Conservation (phyloP, 2,888 invertebrate genomes). For the Halictus quadricinctus region DNA sequence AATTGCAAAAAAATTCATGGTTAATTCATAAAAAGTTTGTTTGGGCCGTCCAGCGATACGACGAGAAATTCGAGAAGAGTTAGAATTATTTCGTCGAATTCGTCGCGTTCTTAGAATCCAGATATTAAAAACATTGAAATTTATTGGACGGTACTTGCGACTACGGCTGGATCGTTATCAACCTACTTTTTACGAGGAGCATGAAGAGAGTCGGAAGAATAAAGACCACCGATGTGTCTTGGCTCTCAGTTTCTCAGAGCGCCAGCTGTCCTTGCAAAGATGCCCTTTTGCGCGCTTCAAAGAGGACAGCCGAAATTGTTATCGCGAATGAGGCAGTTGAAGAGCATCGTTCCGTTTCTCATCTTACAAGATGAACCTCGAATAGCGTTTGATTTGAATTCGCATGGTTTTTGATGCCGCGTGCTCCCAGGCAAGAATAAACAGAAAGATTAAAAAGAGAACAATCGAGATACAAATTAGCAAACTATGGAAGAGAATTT, state of each 20-base stretch:
- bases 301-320: constrained; percentile 50
- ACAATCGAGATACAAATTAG: not conserved
- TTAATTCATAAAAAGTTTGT: not conserved
- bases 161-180: constrained; percentile 60
- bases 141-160: constrained; percentile 24
- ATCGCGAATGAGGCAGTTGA: constrained; percentile 23
- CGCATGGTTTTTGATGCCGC: not conserved
- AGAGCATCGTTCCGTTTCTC: constrained; percentile 7
- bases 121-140: constrained; percentile 9
- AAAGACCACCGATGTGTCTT: constrained; percentile 42
- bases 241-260: constrained; percentile 48
- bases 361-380: not conserved
- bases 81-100: not conserved
- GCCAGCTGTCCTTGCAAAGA: constrained; percentile 38
- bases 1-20: no score
- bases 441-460: not conserved
- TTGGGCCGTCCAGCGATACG: not conserved
- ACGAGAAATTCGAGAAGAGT: not conserved
- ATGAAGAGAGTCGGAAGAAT: constrained; percentile 34
- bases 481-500: not conserved
- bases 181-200: constrained; percentile 54
- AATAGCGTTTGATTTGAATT: constrained; percentile 4
- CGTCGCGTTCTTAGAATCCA: not conserved
- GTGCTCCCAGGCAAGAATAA: not conserved
- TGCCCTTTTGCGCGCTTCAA: constrained; percentile 53